phyloP scores from a whole-genome alignment of 2,113 vertebrate species.

The Puffinus mauretanicus region DNA sequence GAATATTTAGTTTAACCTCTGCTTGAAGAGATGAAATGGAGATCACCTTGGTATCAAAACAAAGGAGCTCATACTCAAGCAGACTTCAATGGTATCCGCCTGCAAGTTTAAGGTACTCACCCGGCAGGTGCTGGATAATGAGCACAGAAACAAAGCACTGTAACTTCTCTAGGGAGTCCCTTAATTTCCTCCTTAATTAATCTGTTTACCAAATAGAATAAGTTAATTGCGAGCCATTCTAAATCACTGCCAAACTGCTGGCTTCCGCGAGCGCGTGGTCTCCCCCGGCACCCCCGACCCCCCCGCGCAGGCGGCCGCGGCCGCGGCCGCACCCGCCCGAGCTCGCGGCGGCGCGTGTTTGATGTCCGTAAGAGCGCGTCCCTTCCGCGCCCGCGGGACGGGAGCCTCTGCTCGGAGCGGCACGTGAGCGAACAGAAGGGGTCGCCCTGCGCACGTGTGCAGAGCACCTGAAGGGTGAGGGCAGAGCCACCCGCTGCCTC shows the following conservation, averaged over 20 bases:
- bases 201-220: background rate
- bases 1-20: constrained; percentile 50
- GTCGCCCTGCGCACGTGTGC: no score
- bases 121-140: background rate
- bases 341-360: no score
- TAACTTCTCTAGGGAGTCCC: background rate
- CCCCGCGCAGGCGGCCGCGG: no score
- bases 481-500: rapidly evolving
- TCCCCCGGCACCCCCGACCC: no score
- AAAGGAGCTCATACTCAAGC: constrained; percentile 30
- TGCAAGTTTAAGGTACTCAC: background rate
- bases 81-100: background rate
- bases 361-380: rapidly evolving
- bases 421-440: no score
- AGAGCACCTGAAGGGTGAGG: rapidly evolving
- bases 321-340: no score
- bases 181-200: background rate
- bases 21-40: constrained; percentile 29
- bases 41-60: constrained; percentile 21
- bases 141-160: background rate
- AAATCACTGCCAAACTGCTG: background rate
- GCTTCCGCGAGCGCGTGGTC: rapidly evolving
- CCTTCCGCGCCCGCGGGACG: rapidly evolving
- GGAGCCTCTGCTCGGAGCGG: background rate
- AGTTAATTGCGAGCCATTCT: background rate